A percentile compares a stretch with the other conserved stretches of the same genome.
Conservation (phyloP, 2,113 vertebrate genomes). For the Colaptes auratus region DNA sequence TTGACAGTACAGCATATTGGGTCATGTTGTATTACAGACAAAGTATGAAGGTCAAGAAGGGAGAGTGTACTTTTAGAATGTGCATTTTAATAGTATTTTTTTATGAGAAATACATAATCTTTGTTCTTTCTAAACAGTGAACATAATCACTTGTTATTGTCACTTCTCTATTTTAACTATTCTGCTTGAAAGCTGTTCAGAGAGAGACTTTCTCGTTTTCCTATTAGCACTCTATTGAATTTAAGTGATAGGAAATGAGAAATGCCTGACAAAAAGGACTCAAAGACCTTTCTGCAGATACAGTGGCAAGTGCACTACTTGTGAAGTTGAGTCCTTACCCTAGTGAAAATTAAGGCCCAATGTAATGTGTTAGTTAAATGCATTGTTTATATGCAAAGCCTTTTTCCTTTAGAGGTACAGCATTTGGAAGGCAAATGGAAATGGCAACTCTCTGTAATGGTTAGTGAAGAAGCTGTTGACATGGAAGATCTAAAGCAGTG, state of each 20-base stretch:
- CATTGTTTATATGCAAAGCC: not conserved
- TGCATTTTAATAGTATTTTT: not conserved
- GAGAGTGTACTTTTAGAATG: not conserved
- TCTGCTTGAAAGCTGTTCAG: not conserved
- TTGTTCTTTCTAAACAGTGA: not conserved
- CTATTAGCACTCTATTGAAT: rapidly evolving
- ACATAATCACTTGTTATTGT: not conserved
- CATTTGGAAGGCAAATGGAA: not conserved
- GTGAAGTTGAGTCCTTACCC: not conserved
- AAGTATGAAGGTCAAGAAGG: not conserved
- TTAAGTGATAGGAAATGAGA: not conserved
- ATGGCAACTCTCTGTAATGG: not conserved
- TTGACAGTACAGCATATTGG: not conserved
- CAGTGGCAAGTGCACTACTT: not conserved
- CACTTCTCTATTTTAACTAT: not conserved
- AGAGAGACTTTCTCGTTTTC: not conserved
- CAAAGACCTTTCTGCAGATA: not conserved
- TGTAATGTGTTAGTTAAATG: not conserved
- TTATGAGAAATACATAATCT: not conserved
- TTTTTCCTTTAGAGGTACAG: not conserved
- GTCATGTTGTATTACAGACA: not conserved
- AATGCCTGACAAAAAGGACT: not conserved
- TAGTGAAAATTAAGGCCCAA: not conserved
- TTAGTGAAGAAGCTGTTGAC: not conserved
- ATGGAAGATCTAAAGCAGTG: not conserved